Conservation (phyloP, 2,113 vertebrate genomes). For the Lathamus discolor region DNA sequence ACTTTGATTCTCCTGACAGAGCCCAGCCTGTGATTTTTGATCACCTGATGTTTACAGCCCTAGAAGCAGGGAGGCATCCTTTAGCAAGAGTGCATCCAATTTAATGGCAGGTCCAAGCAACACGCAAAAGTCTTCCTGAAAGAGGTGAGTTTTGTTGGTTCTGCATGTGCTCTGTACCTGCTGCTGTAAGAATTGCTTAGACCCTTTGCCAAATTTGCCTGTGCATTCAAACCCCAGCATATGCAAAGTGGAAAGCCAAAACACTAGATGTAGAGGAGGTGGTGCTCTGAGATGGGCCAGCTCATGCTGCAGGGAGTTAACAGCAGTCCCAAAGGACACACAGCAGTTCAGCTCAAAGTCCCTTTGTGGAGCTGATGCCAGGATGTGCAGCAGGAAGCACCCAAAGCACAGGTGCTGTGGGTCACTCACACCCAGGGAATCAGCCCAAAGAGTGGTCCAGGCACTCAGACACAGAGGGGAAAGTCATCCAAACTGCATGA, state of each 20-base stretch:
- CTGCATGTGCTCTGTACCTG: neutral
- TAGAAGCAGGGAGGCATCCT: neutral
- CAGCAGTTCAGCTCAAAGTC: neutral
- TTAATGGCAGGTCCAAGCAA: neutral
- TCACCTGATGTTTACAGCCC: neutral
- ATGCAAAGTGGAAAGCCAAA: neutral
- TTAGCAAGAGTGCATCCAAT: neutral
- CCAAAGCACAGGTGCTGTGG: accelerated
- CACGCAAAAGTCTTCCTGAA: neutral
- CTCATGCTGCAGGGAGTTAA: neutral
- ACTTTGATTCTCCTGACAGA: neutral
- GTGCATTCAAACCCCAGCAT: accelerated
- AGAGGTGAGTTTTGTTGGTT: neutral
- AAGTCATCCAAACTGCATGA: neutral
- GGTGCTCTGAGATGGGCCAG: neutral
- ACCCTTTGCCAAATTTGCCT: neutral
- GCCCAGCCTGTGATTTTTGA: neutral
- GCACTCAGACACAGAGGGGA: neutral
- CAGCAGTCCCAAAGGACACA: neutral
- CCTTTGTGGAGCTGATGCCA: accelerated
- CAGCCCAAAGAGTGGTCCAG: neutral
- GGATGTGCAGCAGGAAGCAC: neutral
- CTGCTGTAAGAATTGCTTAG: neutral
- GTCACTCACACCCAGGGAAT: neutral
- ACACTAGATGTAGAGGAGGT: neutral